Evolutionary conservation across 2,113 vertebrate species (phyloP).

Genomic region (Canis aureus): DNA sequence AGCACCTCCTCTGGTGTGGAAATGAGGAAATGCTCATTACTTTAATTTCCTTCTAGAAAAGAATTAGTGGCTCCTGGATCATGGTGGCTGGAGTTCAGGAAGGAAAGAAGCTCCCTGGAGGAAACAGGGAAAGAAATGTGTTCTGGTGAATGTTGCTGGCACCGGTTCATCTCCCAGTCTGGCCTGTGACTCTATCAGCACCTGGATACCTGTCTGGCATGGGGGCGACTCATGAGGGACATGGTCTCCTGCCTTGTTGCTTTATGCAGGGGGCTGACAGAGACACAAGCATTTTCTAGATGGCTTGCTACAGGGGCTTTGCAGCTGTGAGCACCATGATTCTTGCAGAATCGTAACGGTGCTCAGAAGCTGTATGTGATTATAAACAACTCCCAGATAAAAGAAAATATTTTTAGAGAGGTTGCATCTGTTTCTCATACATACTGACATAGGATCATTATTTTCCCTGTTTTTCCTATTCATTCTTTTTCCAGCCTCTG

Average conservation of each 20-base stretch:
- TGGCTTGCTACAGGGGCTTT: not conserved
- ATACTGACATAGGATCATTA: not conserved
- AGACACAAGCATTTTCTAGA: not conserved
- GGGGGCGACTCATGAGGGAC: too few relatives aligned
- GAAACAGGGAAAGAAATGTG: not conserved
- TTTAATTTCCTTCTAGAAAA: not conserved
- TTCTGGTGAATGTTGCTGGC: fast-evolving
- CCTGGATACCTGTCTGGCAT: not conserved
- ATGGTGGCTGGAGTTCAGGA: not conserved
- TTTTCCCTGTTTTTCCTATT: not conserved
- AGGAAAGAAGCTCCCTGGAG: too few relatives aligned
- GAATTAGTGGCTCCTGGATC: not conserved
- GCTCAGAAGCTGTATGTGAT: not conserved
- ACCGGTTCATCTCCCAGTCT: fast-evolving
- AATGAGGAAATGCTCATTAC: not conserved
- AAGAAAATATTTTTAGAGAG: not conserved
- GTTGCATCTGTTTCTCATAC: not conserved
- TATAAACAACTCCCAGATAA: not conserved
- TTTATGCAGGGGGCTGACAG: not conserved
- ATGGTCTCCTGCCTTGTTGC: not conserved
- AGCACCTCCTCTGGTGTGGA: not conserved
- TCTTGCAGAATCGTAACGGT: too few relatives aligned
- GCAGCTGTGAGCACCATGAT: not conserved
- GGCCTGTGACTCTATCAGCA: not conserved
- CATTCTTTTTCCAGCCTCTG: not conserved